Evolutionary conservation across 2,113 vertebrate genomes (phyloP).

Genomic region (Pardalotus punctatus): DNA sequence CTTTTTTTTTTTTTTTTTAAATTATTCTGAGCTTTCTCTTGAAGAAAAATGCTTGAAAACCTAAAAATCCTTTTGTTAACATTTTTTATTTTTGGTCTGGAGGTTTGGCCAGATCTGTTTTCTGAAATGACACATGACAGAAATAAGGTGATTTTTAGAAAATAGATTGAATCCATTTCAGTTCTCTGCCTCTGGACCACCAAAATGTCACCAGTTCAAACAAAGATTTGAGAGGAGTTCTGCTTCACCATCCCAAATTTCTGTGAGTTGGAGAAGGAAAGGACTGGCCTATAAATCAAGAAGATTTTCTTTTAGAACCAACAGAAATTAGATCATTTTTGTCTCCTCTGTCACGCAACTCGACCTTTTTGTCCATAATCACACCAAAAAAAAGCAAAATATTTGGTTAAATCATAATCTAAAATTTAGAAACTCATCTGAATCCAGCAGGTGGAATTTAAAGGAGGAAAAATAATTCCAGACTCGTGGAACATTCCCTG

Average conservation of each 20-base stretch:
- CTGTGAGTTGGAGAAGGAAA: not conserved
- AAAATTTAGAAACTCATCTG: accelerated
- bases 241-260: not conserved
- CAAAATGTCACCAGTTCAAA: not conserved
- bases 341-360: not conserved
- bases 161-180: not conserved
- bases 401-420: not conserved
- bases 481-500: not conserved
- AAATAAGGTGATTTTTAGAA: not conserved
- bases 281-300: not conserved
- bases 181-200: not conserved
- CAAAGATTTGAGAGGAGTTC: not conserved
- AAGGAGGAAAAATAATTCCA: not conserved
- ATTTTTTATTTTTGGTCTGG: not conserved
- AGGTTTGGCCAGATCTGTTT: not conserved
- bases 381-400: not conserved
- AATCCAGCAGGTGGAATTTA: not conserved
- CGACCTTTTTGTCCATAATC: not conserved
- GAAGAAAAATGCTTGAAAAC: not conserved
- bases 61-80: not conserved
- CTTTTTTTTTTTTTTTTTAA: not conserved
- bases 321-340: accelerated
- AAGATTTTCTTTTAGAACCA: not conserved
- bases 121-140: not conserved
- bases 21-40: not conserved